These are phyloP conservation scores for Eufriesea mexicana DNA, from an alignment of 1,140 invertebrate genomes.

Conservation along the genomic window DNA sequence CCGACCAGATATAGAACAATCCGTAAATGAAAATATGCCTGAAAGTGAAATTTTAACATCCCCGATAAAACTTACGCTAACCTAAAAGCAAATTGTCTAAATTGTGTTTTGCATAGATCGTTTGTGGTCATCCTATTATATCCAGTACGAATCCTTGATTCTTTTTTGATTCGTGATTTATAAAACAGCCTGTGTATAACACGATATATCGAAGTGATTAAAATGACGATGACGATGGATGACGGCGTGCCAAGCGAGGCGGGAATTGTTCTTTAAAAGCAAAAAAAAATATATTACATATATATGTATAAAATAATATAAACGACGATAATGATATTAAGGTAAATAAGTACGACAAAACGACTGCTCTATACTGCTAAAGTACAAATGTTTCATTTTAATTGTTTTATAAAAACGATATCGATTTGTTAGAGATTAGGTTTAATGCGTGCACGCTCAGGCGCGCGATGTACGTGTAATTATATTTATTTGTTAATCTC, in stretches of 20 bases:
- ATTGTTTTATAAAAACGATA: constrained; percentile 76
- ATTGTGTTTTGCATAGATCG: neutral
- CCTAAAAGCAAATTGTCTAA: neutral
- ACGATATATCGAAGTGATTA: constrained; percentile 44
- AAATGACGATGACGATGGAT: constrained; percentile 46
- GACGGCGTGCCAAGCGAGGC: constrained; percentile 67
- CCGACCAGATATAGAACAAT: neutral
- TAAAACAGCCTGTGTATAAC: constrained; percentile 17
- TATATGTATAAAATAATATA: constrained; percentile 73
- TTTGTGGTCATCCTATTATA: neutral
- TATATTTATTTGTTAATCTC: constrained; percentile 72
- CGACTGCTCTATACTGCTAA: constrained; percentile 83
- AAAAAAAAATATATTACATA: constrained; percentile 68
- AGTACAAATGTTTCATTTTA: constrained; percentile 83
- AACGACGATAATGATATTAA: constrained; percentile 70
- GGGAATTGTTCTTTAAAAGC: constrained; percentile 76
- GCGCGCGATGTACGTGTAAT: constrained; percentile 64
- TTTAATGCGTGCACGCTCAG: constrained; percentile 50
- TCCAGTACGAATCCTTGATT: neutral
- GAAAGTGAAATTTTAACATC: neutral
- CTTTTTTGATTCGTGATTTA: constrained; percentile 23
- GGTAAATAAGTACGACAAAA: constrained; percentile 75
- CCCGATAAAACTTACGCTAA: neutral
- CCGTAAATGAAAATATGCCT: neutral
- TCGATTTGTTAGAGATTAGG: constrained; percentile 64